phyloP scores from a whole-genome alignment of 2,113 vertebrate genomes.

The Hypanus sabinus region DNA sequence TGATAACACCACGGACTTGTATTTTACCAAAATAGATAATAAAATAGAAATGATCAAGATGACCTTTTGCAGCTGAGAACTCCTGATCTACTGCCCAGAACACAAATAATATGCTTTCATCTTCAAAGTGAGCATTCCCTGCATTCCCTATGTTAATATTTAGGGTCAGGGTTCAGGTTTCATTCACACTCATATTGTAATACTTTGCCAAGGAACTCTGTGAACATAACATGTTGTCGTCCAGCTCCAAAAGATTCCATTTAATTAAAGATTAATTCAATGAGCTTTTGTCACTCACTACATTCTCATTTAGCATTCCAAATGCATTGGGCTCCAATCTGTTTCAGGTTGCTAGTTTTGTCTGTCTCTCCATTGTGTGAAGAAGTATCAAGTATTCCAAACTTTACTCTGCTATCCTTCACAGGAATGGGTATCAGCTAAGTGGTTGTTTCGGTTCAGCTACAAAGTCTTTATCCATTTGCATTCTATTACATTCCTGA shows the following conservation, averaged over 20 bases:
- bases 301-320: neutral
- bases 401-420: neutral
- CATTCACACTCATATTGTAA: neutral
- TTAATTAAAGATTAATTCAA: neutral
- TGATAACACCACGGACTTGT: neutral
- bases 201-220: neutral
- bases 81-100: neutral
- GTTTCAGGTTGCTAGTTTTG: neutral
- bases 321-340: neutral
- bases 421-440: neutral
- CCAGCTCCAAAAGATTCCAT: neutral
- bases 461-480: neutral
- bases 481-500: neutral
- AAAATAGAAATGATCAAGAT: neutral
- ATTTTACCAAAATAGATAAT: neutral
- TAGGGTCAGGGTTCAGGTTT: neutral
- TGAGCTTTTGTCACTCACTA: neutral
- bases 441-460: neutral
- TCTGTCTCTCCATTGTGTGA: neutral
- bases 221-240: neutral
- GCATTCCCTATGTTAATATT: neutral
- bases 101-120: neutral
- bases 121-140: neutral
- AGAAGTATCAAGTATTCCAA: neutral
- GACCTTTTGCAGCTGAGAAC: neutral